Conservation (phyloP, 2,797 vertebrate genomes). For the Threskiornis aethiopicus region DNA sequence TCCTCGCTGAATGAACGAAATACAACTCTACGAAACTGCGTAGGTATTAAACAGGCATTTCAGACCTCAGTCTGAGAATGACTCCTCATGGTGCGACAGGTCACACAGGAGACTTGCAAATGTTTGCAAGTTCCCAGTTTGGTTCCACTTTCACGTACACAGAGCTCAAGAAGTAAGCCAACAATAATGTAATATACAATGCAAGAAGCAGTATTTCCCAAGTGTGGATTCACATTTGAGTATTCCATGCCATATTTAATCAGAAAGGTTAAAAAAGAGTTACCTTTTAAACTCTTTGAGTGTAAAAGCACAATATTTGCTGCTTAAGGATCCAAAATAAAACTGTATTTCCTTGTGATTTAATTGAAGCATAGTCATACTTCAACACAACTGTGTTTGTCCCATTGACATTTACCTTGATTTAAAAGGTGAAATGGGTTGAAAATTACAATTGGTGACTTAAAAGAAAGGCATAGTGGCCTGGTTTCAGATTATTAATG, state of each 20-base stretch:
- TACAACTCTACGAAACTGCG: background rate
- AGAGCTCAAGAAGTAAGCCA: background rate
- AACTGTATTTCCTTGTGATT: background rate
- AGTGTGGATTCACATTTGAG: background rate
- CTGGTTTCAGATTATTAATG: background rate
- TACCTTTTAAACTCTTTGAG: background rate
- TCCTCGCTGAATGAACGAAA: background rate
- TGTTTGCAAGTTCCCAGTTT: background rate
- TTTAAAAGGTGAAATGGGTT: background rate
- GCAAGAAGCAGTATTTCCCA: background rate
- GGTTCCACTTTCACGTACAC: background rate
- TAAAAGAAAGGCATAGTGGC: background rate
- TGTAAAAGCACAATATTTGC: background rate
- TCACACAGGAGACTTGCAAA: background rate
- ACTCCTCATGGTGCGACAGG: background rate
- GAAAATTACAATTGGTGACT: background rate
- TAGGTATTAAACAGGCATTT: background rate
- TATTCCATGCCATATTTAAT: background rate
- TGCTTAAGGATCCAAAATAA: background rate
- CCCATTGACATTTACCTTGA: background rate
- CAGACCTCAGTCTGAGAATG: background rate
- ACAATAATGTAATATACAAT: background rate
- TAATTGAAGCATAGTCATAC: background rate
- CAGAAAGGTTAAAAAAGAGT: background rate
- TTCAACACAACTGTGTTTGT: background rate